Evolutionary conservation across 1,140 invertebrate species (phyloP), one percentile per base, ranked within the genome.

Genomic region (Acromyrmex heyeri): DNA sequence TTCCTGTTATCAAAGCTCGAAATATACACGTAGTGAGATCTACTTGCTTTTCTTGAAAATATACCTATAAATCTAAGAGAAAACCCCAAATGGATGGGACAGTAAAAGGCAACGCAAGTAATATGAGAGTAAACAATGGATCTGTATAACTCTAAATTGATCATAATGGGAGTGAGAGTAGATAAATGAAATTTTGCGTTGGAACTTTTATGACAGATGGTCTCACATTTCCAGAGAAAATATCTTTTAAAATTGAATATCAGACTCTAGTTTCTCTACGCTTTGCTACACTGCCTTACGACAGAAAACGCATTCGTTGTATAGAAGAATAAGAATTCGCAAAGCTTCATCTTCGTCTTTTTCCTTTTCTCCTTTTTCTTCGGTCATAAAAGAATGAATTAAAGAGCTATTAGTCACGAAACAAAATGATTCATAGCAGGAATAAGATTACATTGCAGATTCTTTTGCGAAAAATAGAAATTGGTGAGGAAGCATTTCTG

Each of bases 221-320:
- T 75, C 24, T 83, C 55, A 12, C 79, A 50, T 83, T 73, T 83
- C 24, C 55, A 7, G 79, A 18, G 69, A 83, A 83, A 83, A 83
- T 83, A 83, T 61, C 69, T 83, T 61, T 75, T 75, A 83, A 83
- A 83, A 83, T 73, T 75, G 79, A 83, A 83, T 83, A 83, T 83
- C 57, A 83, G 79, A 50, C 69, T 50, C 34, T 14, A 55, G 53
- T 72, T 62, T 50, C 78, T 73, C 24, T 59, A 30, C 79, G 55
- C 53, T 44, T 82, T 72, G 34, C 24, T 50, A 21, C 59, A 30
- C 65, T 44, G 44, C 18, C 65, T 81, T 72, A 59, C 78, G 62
- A 67, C 27, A 24, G 53, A 82, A 61, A 83, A 50, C n/a, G 38
- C 55, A 50, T 61, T 75, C 55, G 69, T 61, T 57, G 79, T 55